Evolutionary conservation across 2,888 invertebrate genomes (phyloP), one percentile per base, ranked within the genome.

Genomic region (Tetragonula carbonaria): DNA sequence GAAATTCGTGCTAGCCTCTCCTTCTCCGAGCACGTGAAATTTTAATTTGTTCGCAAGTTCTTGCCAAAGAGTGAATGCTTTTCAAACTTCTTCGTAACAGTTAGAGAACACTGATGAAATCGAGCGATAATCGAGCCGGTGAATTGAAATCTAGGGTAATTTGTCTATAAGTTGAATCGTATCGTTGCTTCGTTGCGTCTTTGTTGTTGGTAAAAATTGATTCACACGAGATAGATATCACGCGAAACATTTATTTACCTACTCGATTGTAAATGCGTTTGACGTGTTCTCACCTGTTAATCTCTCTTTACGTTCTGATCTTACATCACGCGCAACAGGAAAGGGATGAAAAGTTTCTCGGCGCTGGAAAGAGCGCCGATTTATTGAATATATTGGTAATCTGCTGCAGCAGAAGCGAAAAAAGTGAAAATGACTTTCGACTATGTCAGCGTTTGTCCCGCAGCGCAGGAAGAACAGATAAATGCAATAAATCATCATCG

Each of bases 11-110:
- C n/a, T 18, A 8, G 5, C 11, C 21, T 51, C 45, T 45, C 23
- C 45, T n/a, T 62, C 63, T 38, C 18, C 2, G 72, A 11, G 33
- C 51, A 53, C 80, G 79, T 72, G 57, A 74, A 80, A 82, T 71
- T 74, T 71, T 74, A 72, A 79, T 82, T 79, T 66, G n/a, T 53
- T 33, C 50, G 65, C 67, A 5, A 78, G 50, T 79, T 82, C 70
- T 78, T 82, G 51, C 70, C 74, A n/a, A 50, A 62, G 45, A 45
- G 67, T 55, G 81, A 81, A 68, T 33, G 68, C 73, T 78, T 74
- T 51, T 50, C 38, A 62, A 81, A 81, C 63, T 68, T 68, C 33
- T 28, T 45, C 53, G 59, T 5, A 68, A 78, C 72, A 71, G 66
- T 82, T 74, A 28, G 28, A 65, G 23, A 53, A 53, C 23, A 14